Conservation (phyloP, 2,113 vertebrate genomes). For the Holacanthus passer region DNA sequence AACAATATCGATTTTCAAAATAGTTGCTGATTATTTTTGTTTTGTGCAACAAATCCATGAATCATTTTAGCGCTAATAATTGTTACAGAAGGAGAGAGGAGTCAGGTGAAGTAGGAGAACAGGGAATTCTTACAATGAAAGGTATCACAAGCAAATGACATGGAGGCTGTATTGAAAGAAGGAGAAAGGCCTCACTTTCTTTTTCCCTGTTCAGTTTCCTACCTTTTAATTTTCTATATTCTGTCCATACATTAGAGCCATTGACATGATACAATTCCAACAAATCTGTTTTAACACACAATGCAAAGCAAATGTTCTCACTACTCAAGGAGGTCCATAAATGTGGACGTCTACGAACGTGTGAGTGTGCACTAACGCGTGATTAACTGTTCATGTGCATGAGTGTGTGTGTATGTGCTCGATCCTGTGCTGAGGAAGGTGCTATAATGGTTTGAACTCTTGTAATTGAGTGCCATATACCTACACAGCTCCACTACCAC, state of each 20-base stretch:
- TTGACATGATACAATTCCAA: not conserved
- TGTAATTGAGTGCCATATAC: constrained; percentile 62
- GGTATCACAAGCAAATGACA: no score
- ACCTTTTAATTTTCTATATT: not conserved
- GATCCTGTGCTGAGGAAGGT: constrained; percentile 14
- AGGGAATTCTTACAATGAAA: no score
- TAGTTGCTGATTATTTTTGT: not conserved
- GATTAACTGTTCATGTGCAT: not conserved
- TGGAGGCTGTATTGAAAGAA: no score
- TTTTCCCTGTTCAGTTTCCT: not conserved
- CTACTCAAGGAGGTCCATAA: not conserved
- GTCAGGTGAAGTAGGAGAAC: not conserved
- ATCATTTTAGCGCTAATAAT: not conserved
- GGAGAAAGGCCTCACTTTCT: no score
- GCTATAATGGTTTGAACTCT: constrained; percentile 62
- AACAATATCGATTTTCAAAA: not conserved
- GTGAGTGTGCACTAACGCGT: constrained; percentile 5
- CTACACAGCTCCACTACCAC: constrained; percentile 34
- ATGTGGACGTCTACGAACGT: constrained; percentile 15
- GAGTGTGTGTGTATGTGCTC: not conserved
- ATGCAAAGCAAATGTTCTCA: not conserved
- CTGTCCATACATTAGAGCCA: not conserved
- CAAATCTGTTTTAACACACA: not conserved
- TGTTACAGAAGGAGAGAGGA: not conserved
- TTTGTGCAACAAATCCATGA: not conserved